Conservation (phyloP, 1,140 invertebrate species). For the Pogonus chalceus region DNA sequence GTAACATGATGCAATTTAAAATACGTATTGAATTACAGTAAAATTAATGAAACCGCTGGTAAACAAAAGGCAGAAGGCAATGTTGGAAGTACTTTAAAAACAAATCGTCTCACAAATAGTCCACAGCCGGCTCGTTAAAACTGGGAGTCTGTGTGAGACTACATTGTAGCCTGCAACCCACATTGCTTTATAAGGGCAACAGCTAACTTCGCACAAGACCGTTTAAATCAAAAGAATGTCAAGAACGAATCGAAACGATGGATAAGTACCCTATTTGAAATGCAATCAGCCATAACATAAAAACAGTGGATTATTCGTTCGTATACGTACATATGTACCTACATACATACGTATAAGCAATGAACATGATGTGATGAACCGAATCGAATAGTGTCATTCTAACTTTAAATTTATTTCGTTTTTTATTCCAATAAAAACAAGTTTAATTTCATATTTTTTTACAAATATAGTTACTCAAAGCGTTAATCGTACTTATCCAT, state of each 20-base stretch:
- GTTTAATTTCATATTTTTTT: too few species aligned
- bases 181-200: background rate
- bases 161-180: background rate
- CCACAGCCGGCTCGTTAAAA: background rate
- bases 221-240: background rate
- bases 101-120: background rate
- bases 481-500: too few species aligned
- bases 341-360: too few species aligned
- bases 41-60: background rate
- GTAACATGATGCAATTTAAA: too few species aligned
- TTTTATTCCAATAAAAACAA: too few species aligned
- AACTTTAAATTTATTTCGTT: too few species aligned
- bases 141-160: background rate
- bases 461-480: too few species aligned
- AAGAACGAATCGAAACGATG: conserved; percentile 4
- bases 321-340: too few species aligned
- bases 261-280: conserved; percentile 3
- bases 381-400: too few species aligned
- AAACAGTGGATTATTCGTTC: too few species aligned
- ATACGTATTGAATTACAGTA: background rate
- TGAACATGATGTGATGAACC: too few species aligned
- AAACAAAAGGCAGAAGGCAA: background rate
- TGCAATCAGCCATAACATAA: background rate
- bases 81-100: background rate
- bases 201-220: background rate